Conservation (phyloP, 2,797 vertebrate genomes). For the Characodon lateralis region DNA sequence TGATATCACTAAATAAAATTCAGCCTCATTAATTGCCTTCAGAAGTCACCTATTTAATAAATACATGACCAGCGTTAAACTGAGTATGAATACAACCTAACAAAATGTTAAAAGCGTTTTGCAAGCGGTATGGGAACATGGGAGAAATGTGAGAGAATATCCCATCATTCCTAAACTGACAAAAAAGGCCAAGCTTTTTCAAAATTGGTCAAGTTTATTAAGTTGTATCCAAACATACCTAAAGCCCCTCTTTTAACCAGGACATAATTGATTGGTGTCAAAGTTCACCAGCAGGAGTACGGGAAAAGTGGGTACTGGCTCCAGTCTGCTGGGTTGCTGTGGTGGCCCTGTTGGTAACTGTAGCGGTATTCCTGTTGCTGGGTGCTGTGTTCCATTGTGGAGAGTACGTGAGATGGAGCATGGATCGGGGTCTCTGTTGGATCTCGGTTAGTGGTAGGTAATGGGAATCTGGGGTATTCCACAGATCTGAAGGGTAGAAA, state of each 20-base stretch:
- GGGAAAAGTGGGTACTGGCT: constrained; percentile 86
- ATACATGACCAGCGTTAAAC: neutral
- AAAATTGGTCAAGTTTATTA: neutral
- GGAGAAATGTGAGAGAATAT: neutral
- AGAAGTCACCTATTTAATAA: neutral
- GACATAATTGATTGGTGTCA: neutral
- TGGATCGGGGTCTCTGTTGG: constrained; percentile 33
- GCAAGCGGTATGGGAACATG: neutral
- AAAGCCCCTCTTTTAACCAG: neutral
- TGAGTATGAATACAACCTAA: neutral
- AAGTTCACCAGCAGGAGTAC: constrained; percentile 83
- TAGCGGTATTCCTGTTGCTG: constrained; percentile 58
- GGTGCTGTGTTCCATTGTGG: constrained; percentile 64
- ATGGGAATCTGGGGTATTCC: constrained; percentile 59
- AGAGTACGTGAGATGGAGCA: constrained; percentile 48
- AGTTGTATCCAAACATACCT: neutral
- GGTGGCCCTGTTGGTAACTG: constrained; percentile 46
- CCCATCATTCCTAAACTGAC: neutral
- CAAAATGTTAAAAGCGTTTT: neutral
- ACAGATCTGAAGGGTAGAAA: constrained; percentile 62
- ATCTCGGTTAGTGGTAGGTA: constrained; percentile 44
- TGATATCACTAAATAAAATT: neutral
- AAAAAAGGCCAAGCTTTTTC: neutral
- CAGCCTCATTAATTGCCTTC: neutral
- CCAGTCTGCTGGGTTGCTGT: constrained; percentile 79